Evolutionary conservation across 1,140 invertebrate species (phyloP), one percentile per base, ranked within the genome.

Genomic region (Hyposmocoma kahamanoa): DNA sequence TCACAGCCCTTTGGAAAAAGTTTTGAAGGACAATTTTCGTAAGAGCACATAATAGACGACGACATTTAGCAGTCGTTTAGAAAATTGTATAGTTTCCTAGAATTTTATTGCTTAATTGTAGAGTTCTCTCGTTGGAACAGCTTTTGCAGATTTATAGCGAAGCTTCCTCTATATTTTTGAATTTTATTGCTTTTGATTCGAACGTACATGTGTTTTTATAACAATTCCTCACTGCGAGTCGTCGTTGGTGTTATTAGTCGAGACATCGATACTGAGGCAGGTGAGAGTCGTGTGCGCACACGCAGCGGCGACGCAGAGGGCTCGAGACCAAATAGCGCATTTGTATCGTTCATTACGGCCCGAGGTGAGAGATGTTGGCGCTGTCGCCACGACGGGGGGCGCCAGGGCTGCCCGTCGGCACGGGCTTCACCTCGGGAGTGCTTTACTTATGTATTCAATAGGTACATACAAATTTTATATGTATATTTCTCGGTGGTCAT

Each of bases 361-460:
- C 57, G 66, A 81, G 80, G 78, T 82, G 78, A 82, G 80, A 84
- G 78, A 76, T 77, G 76, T 70, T 67, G 77, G 72, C 76, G 80
- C 76, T 68, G 80, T 62, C 62, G 50, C 52, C 66, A 51, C 77
- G 43, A 55, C 77, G 44, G 57, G 70, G 64, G 74, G 74, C 43
- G 32, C 42, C 62, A 75, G 75, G 77, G 72, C 53, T 80, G 71
- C 20, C 43, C 6, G n/a, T n/a, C n/a, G n/a, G n/a, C n/a, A n/a
- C n/a, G n/a, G n/a, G n/a, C n/a, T n/a, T n/a, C n/a, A n/a, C n/a
- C n/a, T n/a, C n/a, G n/a, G n/a, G n/a, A n/a, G n/a, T n/a, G n/a
- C n/a, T n/a, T n/a, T n/a, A n/a, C n/a, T n/a, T n/a, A n/a, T n/a
- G n/a, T n/a, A n/a, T n/a, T n/a, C n/a, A n/a, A n/a, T n/a, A n/a